Evolutionary conservation across 1,140 invertebrate genomes (phyloP), one percentile per base, ranked within the genome.

Genomic region (Homarus americanus): DNA sequence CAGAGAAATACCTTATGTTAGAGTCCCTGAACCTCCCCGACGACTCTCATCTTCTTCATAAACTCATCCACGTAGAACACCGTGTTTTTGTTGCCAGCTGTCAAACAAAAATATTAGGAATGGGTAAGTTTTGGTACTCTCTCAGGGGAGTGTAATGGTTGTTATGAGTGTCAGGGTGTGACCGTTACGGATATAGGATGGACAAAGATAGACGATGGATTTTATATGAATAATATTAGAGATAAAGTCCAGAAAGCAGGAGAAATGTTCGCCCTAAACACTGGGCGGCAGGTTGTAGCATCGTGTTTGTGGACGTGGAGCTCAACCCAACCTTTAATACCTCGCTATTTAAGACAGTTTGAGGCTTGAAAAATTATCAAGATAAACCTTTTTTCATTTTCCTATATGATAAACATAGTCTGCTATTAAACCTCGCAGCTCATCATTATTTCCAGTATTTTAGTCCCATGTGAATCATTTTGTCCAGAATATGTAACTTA

Each of bases 31-130:
- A 7, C 44, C 44, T 49, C 12, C 63, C 2, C 5, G 1, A 0
- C 80, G 88, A 83, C 79, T 20, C 58, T 83, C 88, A 78, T 28
- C 66, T 90, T 87, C 75, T 38, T n/a, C 38, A 49, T 76, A 78
- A 44, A 53, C n/a, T 34, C 72, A 17, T 90, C 88, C 88, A 90
- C 88, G 88, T 90, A 83, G 80, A 32, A 88, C 53, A 28, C 72
- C 73, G 76, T 90, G 80, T 90, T 90, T 75, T 83, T 82, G 17
- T 78, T 84, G 80, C 88, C 88, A 90, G 88, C 88, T 90, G 88
- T 90, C 88, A 90, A 90, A 90, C 82, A 32, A 90, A 53, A 90
- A 83, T 76, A 76, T n/a, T 24, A 80, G 76, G n/a, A 44, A 90
- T 90, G 88, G 88, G 88, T 90, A 63, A 84, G 88, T 44, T 24